phyloP scores from a whole-genome alignment of 2,113 vertebrate species.

The Bothrops jararaca region DNA sequence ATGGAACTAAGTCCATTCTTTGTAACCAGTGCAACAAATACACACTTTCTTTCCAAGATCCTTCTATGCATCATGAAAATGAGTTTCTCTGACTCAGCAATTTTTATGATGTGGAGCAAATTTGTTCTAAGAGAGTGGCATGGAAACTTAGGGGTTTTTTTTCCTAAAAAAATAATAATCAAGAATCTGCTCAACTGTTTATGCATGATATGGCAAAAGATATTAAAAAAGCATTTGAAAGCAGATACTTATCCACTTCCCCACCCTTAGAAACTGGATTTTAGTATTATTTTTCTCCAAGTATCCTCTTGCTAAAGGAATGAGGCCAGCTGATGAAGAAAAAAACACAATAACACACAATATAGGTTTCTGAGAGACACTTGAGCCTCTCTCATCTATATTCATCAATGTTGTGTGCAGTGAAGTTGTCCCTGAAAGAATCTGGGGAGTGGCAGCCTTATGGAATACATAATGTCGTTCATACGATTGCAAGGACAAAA shows the following conservation, averaged over 20 bases:
- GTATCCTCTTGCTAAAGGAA: background rate
- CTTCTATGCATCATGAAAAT: background rate
- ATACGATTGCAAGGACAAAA: background rate
- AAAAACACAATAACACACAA: background rate
- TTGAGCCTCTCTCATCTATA: background rate
- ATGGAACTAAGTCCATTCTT: background rate
- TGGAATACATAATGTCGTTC: background rate
- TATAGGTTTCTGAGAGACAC: background rate
- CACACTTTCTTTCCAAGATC: background rate
- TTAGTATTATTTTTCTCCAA: background rate
- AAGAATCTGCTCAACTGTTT: background rate
- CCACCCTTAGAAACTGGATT: background rate
- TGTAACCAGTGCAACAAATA: background rate
- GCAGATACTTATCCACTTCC: background rate
- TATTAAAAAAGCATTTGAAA: accelerated
- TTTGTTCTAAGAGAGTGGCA: accelerated
- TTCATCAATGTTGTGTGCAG: background rate
- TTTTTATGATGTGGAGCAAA: background rate
- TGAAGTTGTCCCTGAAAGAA: background rate
- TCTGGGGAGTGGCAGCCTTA: background rate
- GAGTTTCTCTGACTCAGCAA: background rate
- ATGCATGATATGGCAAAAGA: accelerated
- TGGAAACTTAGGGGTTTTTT: background rate
- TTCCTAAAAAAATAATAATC: accelerated
- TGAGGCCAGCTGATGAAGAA: background rate